Conservation (phyloP, 2,797 vertebrate species). For the Mycteria americana region DNA sequence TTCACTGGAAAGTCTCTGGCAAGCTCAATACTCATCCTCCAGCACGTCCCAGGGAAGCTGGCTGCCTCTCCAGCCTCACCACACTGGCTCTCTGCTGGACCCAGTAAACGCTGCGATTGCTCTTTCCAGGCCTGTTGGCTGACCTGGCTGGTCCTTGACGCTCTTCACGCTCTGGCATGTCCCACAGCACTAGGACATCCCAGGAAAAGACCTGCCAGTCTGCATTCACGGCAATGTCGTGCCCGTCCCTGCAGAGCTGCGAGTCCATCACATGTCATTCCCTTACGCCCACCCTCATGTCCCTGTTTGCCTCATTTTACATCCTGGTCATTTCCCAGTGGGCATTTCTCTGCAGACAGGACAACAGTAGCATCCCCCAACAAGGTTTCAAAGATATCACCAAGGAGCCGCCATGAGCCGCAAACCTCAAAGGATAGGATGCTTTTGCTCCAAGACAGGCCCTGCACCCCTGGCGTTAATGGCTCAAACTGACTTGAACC, state of each 20-base stretch:
- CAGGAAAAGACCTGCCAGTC: background rate
- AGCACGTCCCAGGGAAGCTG: background rate
- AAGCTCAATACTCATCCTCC: background rate
- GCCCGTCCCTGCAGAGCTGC: background rate
- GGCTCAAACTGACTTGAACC: background rate
- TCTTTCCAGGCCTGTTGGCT: background rate
- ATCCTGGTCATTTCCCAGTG: background rate
- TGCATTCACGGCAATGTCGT: fast-evolving
- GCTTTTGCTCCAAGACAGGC: background rate
- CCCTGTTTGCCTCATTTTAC: background rate
- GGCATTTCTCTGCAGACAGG: background rate
- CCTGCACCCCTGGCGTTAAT: fast-evolving
- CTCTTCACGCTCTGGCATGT: background rate
- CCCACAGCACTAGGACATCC: background rate
- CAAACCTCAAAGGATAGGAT: background rate
- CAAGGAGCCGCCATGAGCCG: background rate
- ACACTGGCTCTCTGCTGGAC: fast-evolving
- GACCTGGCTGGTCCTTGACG: background rate
- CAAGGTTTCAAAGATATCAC: background rate
- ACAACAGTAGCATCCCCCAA: background rate
- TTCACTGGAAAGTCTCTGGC: background rate
- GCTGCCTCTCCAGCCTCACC: background rate
- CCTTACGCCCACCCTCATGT: background rate
- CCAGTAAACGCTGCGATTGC: background rate
- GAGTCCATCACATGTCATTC: background rate